Conservation (phyloP, 2,888 invertebrate genomes). For the Tachina lurida region DNA sequence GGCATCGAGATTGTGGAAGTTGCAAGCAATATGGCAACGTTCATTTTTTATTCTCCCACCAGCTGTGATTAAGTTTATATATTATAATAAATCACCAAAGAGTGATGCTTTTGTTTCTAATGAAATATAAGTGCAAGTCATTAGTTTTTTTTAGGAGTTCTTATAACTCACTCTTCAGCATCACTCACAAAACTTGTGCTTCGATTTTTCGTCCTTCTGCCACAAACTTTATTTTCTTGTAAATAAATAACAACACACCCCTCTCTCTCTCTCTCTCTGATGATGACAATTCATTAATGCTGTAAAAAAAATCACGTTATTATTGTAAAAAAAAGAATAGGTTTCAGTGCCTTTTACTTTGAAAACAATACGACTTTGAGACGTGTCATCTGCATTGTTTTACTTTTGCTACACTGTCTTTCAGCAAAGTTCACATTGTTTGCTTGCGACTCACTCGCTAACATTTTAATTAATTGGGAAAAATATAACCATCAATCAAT, state of each 20-base stretch:
- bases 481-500: constrained; percentile 30
- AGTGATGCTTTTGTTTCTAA: too few species aligned
- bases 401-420: neutral
- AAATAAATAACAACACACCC: constrained; percentile 7
- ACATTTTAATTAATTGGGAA: constrained; percentile 37
- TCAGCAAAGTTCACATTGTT: neutral
- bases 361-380: neutral
- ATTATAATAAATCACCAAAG: too few species aligned
- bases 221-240: neutral
- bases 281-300: constrained; percentile 41
- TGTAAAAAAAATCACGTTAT: constrained; percentile 19
- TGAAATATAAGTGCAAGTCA: too few species aligned
- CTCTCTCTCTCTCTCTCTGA: neutral
- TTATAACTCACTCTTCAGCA: too few species aligned
- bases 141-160: too few species aligned
- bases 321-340: neutral
- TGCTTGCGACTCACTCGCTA: neutral
- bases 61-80: too few species aligned
- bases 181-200: too few species aligned
- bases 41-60: too few species aligned
- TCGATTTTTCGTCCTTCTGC: neutral
- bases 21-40: too few species aligned
- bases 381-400: constrained; percentile 1
- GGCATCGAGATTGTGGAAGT: too few species aligned
- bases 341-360: neutral